Percentiles rank a stretch among this genome's conserved stretches.
Conservation (phyloP, 2,797 vertebrate genomes). For the Macroramphosus scolopax region DNA sequence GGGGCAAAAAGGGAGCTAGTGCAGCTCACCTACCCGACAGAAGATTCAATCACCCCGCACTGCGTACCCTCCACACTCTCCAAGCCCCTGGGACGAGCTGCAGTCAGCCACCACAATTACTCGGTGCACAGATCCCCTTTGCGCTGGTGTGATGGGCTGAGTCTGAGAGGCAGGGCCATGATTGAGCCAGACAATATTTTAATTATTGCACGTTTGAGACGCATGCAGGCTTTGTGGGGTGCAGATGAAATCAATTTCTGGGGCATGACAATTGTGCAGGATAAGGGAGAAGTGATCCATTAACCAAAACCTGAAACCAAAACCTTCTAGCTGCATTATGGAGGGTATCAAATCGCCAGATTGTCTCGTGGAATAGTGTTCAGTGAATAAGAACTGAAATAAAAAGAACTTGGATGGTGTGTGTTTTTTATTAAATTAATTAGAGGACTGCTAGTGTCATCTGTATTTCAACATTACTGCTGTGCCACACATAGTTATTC, state of each 20-base stretch:
- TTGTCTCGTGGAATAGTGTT: slow-evolving; percentile 23
- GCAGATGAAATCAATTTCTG: slow-evolving; percentile 72
- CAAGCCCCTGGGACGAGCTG: slow-evolving; percentile 58
- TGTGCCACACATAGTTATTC: no score
- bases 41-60: slow-evolving; percentile 87
- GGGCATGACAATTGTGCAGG: slow-evolving; percentile 26
- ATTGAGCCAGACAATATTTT: slow-evolving; percentile 74
- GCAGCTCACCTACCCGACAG: slow-evolving; percentile 88
- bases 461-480: no score
- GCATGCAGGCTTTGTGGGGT: slow-evolving; percentile 49
- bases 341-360: slow-evolving; percentile 42
- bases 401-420: no score
- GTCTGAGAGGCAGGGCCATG: slow-evolving; percentile 49
- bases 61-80: slow-evolving; percentile 26
- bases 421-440: no score
- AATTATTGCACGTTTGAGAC: slow-evolving; percentile 71
- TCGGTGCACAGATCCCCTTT: slow-evolving; percentile 85
- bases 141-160: slow-evolving; percentile 32
- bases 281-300: slow-evolving; percentile 29
- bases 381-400: slow-evolving; percentile 6
- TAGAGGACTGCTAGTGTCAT: no score
- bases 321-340: slow-evolving; percentile 34
- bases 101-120: slow-evolving; percentile 84
- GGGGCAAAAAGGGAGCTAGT: slow-evolving; percentile 81
- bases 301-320: no score